Percentiles rank a stretch among this genome's conserved stretches.
These are phyloP conservation scores for Paratrypauchen microcephalus DNA, from an alignment of 2,797 vertebrate species.

Conservation along the genomic window DNA sequence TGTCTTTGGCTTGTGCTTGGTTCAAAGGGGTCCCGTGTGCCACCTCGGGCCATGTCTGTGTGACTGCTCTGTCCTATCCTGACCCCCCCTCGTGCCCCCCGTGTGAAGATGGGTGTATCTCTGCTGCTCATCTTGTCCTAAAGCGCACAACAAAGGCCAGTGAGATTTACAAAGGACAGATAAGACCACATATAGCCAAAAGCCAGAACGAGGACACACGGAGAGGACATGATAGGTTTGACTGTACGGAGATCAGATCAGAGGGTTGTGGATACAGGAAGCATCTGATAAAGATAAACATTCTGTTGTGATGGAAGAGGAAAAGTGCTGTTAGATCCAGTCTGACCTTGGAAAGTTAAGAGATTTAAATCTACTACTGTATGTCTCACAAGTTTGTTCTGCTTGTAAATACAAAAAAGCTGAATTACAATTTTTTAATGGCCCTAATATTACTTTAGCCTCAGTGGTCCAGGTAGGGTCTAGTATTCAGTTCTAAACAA, in stretches of 20 bases:
- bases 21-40: conserved; percentile 57
- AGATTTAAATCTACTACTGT: not conserved
- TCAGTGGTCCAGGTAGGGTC: no score
- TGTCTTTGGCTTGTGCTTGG: conserved; percentile 42
- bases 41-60: conserved; percentile 59
- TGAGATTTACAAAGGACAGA: conserved; percentile 39
- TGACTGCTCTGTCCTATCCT: conserved; percentile 53
- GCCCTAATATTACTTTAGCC: no score
- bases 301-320: conserved; percentile 1
- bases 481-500: no score
- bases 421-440: no score
- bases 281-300: conserved; percentile 29
- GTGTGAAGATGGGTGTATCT: conserved; percentile 37
- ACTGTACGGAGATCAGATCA: conserved; percentile 28
- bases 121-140: conserved; percentile 40
- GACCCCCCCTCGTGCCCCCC: not conserved
- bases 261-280: conserved; percentile 27
- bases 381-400: not conserved
- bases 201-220: conserved; percentile 40
- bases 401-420: not conserved
- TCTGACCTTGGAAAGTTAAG: not conserved
- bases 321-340: conserved; percentile 15
- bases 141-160: conserved; percentile 33
- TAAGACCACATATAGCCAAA: conserved; percentile 52
- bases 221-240: conserved; percentile 20